These are phyloP conservation scores for Ophion obscuratus DNA, from an alignment of 2,888 invertebrate species.

Conservation along the genomic window DNA sequence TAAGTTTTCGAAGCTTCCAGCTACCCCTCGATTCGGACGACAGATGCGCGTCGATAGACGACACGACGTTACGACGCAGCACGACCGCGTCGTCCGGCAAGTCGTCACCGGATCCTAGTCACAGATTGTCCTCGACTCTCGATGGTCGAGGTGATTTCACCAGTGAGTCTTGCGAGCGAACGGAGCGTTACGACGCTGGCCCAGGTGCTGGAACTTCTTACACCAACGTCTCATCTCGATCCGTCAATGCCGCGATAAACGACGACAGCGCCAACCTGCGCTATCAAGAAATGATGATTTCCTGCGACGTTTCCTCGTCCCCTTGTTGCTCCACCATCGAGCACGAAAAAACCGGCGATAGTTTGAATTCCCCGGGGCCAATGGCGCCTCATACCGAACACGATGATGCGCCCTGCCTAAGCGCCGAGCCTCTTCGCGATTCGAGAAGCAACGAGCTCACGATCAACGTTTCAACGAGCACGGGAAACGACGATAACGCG, in stretches of 20 bases:
- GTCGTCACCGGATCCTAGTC: conserved; percentile 78
- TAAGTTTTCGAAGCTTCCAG: conserved; percentile 82
- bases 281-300: conserved; percentile 67
- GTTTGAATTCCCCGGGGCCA: background rate
- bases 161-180: conserved; percentile 75
- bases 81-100: conserved; percentile 75
- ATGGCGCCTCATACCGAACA: conserved; percentile 3
- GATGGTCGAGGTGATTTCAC: conserved; percentile 72
- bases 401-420: conserved; percentile 46
- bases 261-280: conserved; percentile 66
- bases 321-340: conserved; percentile 17
- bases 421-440: background rate
- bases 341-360: background rate
- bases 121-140: conserved; percentile 77
- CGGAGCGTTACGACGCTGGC: conserved; percentile 71
- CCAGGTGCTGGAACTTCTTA: too few species aligned
- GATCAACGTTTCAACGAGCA: conserved; percentile 54
- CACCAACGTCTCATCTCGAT: conserved; percentile 36
- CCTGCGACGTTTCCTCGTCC: conserved; percentile 57
- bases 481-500: conserved; percentile 60
- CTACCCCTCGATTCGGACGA: conserved; percentile 80
- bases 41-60: conserved; percentile 70
- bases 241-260: conserved; percentile 36
- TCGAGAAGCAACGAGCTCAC: conserved; percentile 39
- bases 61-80: conserved; percentile 67